Evolutionary conservation across 2,888 invertebrate species (phyloP).

Genomic region (Acanthoscelides obtectus): DNA sequence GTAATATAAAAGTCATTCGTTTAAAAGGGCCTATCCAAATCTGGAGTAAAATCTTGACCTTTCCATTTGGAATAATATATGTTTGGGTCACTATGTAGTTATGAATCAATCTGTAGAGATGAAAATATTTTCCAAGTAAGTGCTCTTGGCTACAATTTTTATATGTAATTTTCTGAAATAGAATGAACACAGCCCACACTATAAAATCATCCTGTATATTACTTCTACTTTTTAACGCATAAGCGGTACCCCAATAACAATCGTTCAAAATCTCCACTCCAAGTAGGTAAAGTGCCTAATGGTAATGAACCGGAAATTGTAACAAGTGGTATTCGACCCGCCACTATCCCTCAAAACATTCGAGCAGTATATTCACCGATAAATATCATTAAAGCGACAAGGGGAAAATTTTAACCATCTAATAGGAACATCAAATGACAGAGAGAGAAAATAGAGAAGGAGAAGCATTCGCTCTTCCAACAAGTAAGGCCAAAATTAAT

Average conservation of each 20-base stretch:
- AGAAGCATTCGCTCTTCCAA: conserved; percentile 27
- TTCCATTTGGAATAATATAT: too few relatives aligned
- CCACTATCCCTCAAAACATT: not conserved
- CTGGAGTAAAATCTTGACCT: too few relatives aligned
- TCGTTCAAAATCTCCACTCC: not conserved
- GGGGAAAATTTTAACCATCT: conserved; percentile 30
- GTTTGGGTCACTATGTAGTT: too few relatives aligned
- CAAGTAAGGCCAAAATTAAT: conserved; percentile 29
- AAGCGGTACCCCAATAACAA: not conserved
- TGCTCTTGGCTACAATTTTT: too few relatives aligned
- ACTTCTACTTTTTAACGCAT: not conserved
- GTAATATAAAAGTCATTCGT: too few relatives aligned
- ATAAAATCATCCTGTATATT: too few relatives aligned
- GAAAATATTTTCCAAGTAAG: too few relatives aligned
- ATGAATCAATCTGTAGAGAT: too few relatives aligned
- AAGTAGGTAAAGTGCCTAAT: not conserved
- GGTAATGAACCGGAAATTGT: not conserved
- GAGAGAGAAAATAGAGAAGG: conserved; percentile 1
- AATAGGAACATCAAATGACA: conserved; percentile 10
- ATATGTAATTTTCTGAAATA: too few relatives aligned
- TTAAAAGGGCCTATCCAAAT: too few relatives aligned
- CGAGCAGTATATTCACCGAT: not conserved
- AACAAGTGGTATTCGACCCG: not conserved
- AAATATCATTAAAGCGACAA: conserved; percentile 25
- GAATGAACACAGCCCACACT: too few relatives aligned